Evolutionary conservation across 92 coral and sea anemone species (phyloP).

Genomic region (Parazoanthus atlanticus): DNA sequence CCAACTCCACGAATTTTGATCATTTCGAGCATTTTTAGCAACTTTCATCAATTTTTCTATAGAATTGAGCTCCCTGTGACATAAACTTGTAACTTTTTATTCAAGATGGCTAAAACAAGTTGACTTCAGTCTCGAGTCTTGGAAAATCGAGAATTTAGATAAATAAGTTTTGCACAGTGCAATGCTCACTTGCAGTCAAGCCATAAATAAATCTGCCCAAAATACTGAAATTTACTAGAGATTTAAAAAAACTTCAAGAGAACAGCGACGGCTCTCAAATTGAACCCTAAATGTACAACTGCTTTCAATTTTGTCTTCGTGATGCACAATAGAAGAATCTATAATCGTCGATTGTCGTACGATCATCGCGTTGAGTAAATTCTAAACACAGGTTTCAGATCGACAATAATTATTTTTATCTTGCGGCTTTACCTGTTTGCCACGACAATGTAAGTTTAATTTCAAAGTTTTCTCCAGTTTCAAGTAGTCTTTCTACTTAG

Average conservation of each 20-base stretch:
- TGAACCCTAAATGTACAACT: slow-evolving; percentile 3
- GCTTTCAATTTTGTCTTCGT: background rate
- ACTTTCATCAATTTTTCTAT: too few species aligned
- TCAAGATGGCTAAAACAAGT: too few species aligned
- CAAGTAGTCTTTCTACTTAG: background rate
- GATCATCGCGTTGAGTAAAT: background rate
- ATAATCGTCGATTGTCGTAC: background rate
- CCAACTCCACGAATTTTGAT: too few species aligned
- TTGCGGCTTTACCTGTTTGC: background rate
- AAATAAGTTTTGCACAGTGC: background rate
- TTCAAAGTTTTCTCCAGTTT: background rate
- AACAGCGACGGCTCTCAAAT: slow-evolving; percentile 10
- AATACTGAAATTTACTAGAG: background rate
- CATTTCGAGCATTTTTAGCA: too few species aligned
- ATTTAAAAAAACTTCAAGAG: slow-evolving; percentile 33
- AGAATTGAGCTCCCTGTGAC: too few species aligned
- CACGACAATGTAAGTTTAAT: background rate
- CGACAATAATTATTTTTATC: background rate
- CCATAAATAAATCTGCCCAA: background rate
- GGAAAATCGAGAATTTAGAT: too few species aligned
- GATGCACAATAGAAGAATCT: background rate
- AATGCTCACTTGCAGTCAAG: background rate
- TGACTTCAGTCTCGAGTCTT: too few species aligned
- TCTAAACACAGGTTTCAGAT: background rate
- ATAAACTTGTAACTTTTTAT: too few species aligned